A percentile compares a stretch with the other conserved stretches of the same genome.
These are phyloP conservation scores for Hydrolagus affinis DNA, from an alignment of 2,113 vertebrate genomes.

Conservation along the genomic window DNA sequence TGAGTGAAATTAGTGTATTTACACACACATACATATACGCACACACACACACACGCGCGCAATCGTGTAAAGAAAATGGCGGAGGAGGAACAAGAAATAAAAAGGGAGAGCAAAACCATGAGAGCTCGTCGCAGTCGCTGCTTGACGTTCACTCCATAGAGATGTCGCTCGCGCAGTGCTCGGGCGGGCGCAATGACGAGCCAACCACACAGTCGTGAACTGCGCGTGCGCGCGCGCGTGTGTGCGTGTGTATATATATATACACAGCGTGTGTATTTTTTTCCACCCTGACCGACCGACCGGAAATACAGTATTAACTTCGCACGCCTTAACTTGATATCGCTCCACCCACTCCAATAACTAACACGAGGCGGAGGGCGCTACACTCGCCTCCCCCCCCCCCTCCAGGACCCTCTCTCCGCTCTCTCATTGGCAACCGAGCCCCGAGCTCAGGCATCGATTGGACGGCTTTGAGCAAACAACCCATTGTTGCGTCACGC, in stretches of 20 bases:
- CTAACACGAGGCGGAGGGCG: too few species aligned
- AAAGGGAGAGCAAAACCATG: neutral
- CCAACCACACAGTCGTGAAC: neutral
- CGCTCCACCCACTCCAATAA: too few species aligned
- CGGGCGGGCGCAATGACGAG: neutral
- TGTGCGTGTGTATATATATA: neutral
- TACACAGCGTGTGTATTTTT: neutral
- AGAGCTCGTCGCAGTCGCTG: neutral
- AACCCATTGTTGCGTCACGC: neutral
- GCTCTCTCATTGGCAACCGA: neutral
- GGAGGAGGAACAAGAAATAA: constrained; percentile 3
- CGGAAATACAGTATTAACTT: too few species aligned
- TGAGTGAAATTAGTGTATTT: too few species aligned
- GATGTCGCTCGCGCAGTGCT: neutral
- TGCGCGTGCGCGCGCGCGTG: too few species aligned
- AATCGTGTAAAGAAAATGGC: too few species aligned
- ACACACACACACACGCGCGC: too few species aligned
- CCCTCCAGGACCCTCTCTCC: neutral
- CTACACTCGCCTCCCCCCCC: too few species aligned
- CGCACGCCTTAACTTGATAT: too few species aligned
- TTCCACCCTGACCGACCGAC: too few species aligned
- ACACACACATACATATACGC: too few species aligned
- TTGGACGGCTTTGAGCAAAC: neutral
- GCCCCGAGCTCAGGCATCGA: neutral
- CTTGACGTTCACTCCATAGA: neutral